These are phyloP conservation scores for Heliconius hewitsoni DNA, from an alignment of 1,140 invertebrate species.

Conservation along the genomic window DNA sequence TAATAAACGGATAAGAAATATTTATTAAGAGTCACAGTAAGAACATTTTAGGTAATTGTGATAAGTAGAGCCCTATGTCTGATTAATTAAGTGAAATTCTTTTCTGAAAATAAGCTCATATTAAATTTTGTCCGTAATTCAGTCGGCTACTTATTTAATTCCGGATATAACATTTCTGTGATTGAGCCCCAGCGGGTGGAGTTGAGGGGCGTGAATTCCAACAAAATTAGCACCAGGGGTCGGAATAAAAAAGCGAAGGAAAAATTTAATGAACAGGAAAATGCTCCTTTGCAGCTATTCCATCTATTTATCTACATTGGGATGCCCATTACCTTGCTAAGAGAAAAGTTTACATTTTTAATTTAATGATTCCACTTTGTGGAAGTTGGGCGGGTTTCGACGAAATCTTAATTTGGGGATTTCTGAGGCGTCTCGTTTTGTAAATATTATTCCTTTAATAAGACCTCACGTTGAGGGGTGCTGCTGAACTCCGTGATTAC, in stretches of 20 bases:
- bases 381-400: conserved; percentile 80
- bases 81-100: conserved; percentile 71
- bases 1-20: conserved; percentile 31
- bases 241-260: conserved; percentile 82
- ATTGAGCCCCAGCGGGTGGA: conserved; percentile 79
- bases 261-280: conserved; percentile 83
- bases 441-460: conserved; percentile 82
- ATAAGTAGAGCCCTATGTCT: conserved; percentile 58
- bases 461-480: conserved; percentile 80
- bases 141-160: conserved; percentile 82
- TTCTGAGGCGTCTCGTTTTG: conserved; percentile 81
- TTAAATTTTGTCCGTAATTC: conserved; percentile 77
- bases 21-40: conserved; percentile 27
- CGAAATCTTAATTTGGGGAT: conserved; percentile 81
- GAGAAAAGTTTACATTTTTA: conserved; percentile 83
- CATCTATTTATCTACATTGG: conserved; percentile 82
- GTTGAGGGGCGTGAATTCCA: conserved; percentile 82
- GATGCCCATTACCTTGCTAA: conserved; percentile 82
- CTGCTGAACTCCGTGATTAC: conserved; percentile 79
- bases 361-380: conserved; percentile 83
- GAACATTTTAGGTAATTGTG: conserved; percentile 41
- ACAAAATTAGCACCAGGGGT: conserved; percentile 83
- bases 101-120: conserved; percentile 72
- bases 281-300: conserved; percentile 82
- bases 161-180: conserved; percentile 82